Base-by-base conservation (phyloP, 92 coral and sea anemone genomes). In the Palythoa grandiflora region DNA sequence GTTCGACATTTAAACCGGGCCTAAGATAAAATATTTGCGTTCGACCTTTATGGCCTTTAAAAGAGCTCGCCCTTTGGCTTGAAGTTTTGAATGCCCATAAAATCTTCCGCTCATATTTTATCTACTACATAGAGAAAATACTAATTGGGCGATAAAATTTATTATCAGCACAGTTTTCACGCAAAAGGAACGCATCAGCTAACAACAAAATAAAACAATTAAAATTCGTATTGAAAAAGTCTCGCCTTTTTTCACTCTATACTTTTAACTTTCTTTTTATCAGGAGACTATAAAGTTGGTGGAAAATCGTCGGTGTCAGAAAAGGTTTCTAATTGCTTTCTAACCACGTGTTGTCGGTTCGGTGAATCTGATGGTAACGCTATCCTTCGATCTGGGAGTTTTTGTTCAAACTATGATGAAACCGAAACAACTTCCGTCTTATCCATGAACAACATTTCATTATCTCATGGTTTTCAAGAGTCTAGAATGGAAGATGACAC, bases 321-420 rank as follows among this genome's bases (percentile, higher is more conserved):
- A 66, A 81, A 81, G 20, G 14, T 81, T 65, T 80, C 75, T 65
- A 35, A 75, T 63, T 80, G 55, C 16, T 50, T 48, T 6, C 40
- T 81, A 81, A 81, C 61, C 39, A 66, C 73, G 1, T 81, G 86
- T 28, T 81, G 86, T 21, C 75, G 75, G 1, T 35, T 20, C 59
- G 21, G 21, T 81, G 86, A 81, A 40, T 68, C 68, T 19, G 85
- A 65, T 2, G 75, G 66, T 47, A 40, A 35, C 9, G 86, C 75
- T 61, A 48, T 81, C 66, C 75, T 81, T 65, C 86, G 75, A 47
- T 63, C 86, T 21, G 86, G 86, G 9, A 81, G 86, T 51, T 68
- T 81, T 15, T 81, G 86, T 10, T 81, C 86, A 11, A 21, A 71
- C 12, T 48, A 44, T 39, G 86, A 28, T 6, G 86, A 81, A 50